phyloP scores from a whole-genome alignment of 2,888 invertebrate species.

The Amblyteles armatorius region DNA sequence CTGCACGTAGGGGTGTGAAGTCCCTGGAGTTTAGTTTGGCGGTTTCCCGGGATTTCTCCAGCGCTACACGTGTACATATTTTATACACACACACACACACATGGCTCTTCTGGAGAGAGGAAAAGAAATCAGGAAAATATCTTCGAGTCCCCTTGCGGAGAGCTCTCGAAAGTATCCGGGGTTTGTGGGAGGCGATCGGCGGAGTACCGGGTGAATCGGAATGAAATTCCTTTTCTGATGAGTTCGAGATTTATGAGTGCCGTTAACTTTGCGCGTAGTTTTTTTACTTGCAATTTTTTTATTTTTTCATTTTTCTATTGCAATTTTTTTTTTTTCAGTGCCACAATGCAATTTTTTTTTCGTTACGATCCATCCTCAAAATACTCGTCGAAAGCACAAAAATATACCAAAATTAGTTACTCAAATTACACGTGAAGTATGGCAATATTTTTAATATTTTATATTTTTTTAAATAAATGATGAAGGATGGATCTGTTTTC shows the following conservation, averaged over 20 bases:
- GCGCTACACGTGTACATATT: conserved; percentile 8
- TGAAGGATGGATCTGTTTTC: not conserved
- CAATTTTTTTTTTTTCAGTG: not conserved
- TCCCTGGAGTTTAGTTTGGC: conserved; percentile 39
- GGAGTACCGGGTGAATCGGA: conserved; percentile 18
- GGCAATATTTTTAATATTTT: not conserved
- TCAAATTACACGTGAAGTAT: not conserved
- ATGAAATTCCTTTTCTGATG: not conserved
- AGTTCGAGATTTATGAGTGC: not conserved
- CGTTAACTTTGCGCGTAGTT: not conserved
- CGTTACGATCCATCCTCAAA: not conserved
- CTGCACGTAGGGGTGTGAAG: conserved; percentile 42
- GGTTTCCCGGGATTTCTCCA: conserved; percentile 19
- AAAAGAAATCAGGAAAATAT: conserved; percentile 13
- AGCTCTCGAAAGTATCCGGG: conserved; percentile 2
- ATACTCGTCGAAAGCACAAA: not conserved
- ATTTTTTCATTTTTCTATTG: not conserved
- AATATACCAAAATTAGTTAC: not conserved
- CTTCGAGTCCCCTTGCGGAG: conserved; percentile 33
- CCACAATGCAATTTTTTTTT: not conserved
- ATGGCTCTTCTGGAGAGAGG: conserved; percentile 7
- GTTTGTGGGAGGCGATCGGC: not conserved
- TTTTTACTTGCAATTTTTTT: not conserved
- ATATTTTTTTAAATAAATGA: too few species aligned
- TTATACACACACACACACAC: not conserved